These are phyloP conservation scores for Laupala kohalensis DNA, from an alignment of 1,140 invertebrate species.

Conservation along the genomic window DNA sequence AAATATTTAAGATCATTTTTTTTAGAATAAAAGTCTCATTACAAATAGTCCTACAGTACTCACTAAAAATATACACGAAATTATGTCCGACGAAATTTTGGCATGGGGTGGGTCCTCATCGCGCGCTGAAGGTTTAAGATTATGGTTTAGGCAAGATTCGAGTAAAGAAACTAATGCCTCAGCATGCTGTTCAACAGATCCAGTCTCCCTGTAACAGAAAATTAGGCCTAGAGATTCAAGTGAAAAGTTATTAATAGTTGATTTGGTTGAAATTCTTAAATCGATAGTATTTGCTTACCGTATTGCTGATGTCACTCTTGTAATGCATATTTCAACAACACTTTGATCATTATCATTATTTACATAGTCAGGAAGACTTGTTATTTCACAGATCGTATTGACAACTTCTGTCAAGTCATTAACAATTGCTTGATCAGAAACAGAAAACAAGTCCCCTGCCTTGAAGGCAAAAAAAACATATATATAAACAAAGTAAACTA, in stretches of 20 bases:
- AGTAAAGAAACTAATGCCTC: constrained; percentile 66
- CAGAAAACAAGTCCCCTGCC: constrained; percentile 81
- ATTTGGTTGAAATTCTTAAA: neutral
- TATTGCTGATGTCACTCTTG: constrained; percentile 73
- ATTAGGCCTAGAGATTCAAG: neutral
- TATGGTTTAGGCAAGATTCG: constrained; percentile 77
- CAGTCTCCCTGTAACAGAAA: constrained; percentile 54
- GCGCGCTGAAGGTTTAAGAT: constrained; percentile 60
- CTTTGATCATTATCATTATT: constrained; percentile 83
- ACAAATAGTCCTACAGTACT: too few species aligned
- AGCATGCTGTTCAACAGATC: constrained; percentile 73
- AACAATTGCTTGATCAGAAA: constrained; percentile 72
- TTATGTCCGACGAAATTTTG: constrained; percentile 86
- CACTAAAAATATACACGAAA: constrained; percentile 87
- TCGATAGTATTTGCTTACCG: constrained; percentile 31
- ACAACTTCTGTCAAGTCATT: constrained; percentile 74
- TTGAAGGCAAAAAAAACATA: constrained; percentile 18
- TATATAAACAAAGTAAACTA: neutral
- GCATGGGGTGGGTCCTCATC: constrained; percentile 88
- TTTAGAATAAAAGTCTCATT: too few species aligned
- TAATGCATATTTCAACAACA: constrained; percentile 85
- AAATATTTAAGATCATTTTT: too few species aligned
- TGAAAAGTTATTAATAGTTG: neutral
- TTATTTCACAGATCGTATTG: constrained; percentile 60
- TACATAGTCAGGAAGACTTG: constrained; percentile 63